phyloP scores from a whole-genome alignment of 2,888 invertebrate genomes.

The Hirtodrosophila duncani region DNA sequence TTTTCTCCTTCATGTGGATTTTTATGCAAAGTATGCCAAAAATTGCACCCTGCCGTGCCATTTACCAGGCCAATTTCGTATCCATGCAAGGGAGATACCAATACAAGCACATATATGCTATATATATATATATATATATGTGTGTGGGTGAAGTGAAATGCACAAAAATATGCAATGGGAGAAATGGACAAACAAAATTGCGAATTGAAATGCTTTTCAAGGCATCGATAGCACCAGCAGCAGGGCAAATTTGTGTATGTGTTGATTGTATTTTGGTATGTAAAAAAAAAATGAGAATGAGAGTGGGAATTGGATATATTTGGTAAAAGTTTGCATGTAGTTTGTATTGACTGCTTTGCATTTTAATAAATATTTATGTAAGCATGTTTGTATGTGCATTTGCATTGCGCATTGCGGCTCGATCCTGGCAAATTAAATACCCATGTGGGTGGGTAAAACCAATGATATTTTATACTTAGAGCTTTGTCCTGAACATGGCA shows the following conservation, averaged over 20 bases:
- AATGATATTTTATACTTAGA: too few species aligned
- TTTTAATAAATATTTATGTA: neutral
- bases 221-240: conserved; percentile 12
- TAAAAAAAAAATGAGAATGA: too few species aligned
- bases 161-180: conserved; percentile 16
- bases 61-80: conserved; percentile 45
- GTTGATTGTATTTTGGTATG: conserved; percentile 26
- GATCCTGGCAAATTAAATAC: conserved; percentile 7
- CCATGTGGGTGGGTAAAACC: too few species aligned
- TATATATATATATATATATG: neutral
- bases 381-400: conserved; percentile 14
- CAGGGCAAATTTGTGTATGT: conserved; percentile 10
- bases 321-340: neutral
- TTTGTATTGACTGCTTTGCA: conserved; percentile 1
- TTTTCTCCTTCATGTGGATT: conserved; percentile 32
- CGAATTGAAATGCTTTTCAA: conserved; percentile 39
- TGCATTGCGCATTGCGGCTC: conserved; percentile 25
- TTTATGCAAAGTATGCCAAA: conserved; percentile 52
- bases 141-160: conserved; percentile 8
- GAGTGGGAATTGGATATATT: too few species aligned
- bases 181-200: conserved; percentile 11
- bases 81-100: conserved; percentile 17
- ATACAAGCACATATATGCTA: conserved; percentile 22
- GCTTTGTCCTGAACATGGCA: conserved; percentile 2
- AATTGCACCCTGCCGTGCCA: conserved; percentile 52